phyloP scores from a whole-genome alignment of 1,140 invertebrate species.

The Ganaspis sp. region DNA sequence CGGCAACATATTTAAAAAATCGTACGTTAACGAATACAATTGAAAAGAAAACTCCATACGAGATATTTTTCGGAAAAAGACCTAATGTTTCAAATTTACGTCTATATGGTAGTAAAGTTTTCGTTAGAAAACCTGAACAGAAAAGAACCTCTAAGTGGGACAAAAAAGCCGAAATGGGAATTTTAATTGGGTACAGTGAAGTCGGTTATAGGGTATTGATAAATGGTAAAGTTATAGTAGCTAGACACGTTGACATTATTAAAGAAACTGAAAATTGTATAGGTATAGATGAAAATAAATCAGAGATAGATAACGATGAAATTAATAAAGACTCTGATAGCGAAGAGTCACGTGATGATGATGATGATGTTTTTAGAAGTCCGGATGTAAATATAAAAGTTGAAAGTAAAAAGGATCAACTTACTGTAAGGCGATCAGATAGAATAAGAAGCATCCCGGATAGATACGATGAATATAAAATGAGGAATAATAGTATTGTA shows the following conservation, averaged over 20 bases:
- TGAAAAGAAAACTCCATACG: constrained; percentile 36
- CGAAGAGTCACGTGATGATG: too few relatives aligned
- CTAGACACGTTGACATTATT: constrained; percentile 6
- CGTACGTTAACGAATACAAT: constrained; percentile 9
- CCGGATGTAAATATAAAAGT: too few relatives aligned
- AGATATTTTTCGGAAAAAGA: constrained; percentile 29
- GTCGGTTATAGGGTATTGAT: constrained; percentile 31
- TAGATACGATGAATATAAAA: too few relatives aligned
- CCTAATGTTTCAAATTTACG: constrained; percentile 11
- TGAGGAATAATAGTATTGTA: constrained; percentile 28
- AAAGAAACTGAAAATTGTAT: constrained; percentile 32
- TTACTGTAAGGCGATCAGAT: too few relatives aligned
- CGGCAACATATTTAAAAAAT: constrained; percentile 30
- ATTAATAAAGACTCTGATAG: too few relatives aligned
- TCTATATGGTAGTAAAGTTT: constrained; percentile 1
- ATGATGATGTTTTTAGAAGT: too few relatives aligned
- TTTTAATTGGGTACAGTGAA: constrained; percentile 16
- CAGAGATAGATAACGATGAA: too few relatives aligned
- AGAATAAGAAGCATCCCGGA: too few relatives aligned
- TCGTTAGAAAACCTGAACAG: constrained; percentile 8
- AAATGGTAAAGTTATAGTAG: constrained; percentile 31
- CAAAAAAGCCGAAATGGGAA: neutral
- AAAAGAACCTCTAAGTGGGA: constrained; percentile 31
- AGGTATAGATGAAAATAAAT: neutral
- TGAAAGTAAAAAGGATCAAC: too few relatives aligned